phyloP scores from a whole-genome alignment of 1,140 invertebrate genomes.

The Marisa cornuarietis region DNA sequence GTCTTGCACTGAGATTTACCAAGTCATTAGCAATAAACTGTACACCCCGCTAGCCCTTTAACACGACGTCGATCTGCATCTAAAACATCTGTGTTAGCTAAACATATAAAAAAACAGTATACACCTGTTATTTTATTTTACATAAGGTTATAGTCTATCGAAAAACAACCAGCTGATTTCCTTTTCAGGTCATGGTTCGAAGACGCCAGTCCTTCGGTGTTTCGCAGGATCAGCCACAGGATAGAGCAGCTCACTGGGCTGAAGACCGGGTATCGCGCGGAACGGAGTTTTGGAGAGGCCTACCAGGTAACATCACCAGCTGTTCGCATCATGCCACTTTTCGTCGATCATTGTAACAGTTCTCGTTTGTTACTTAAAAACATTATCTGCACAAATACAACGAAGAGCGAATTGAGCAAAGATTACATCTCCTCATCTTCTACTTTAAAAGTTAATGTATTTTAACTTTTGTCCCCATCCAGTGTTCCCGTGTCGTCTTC shows the following conservation, averaged over 20 bases:
- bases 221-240: constrained; percentile 11
- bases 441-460: background rate
- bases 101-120: background rate
- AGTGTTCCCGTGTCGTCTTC: background rate
- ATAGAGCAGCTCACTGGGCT: constrained; percentile 27
- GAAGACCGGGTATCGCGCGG: background rate
- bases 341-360: too few species aligned
- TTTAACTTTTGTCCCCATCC: too few species aligned
- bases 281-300: constrained; percentile 26
- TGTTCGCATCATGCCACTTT: too few species aligned
- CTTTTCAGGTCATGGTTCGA: constrained; percentile 31
- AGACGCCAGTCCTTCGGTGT: constrained; percentile 12
- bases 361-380: too few species aligned
- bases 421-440: background rate
- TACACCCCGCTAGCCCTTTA: too few species aligned
- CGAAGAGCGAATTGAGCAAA: too few species aligned
- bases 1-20: too few species aligned
- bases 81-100: background rate
- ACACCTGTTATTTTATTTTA: background rate
- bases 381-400: background rate
- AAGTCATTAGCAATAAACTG: too few species aligned
- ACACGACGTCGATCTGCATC: too few species aligned
- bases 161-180: too few species aligned
- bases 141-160: too few species aligned
- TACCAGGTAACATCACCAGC: constrained; percentile 30